A percentile compares a stretch with the other conserved stretches of the same genome.
phyloP scores from a whole-genome alignment of 2,113 vertebrate species.

The Gambusia affinis region DNA sequence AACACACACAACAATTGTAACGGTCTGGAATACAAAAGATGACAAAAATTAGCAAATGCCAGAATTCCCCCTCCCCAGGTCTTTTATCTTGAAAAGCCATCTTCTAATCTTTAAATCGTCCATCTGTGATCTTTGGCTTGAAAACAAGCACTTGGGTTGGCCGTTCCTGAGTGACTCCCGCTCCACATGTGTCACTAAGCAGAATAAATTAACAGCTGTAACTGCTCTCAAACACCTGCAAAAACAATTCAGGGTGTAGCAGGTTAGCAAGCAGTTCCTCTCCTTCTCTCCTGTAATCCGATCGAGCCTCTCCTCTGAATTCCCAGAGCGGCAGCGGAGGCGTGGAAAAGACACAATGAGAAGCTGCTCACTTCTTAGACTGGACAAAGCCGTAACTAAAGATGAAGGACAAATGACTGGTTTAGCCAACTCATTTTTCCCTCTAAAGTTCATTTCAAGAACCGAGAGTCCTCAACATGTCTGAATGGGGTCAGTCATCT shows the following conservation, averaged over 20 bases:
- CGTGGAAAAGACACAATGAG: slow-evolving; percentile 22
- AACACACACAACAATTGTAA: background rate
- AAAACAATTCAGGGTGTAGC: slow-evolving; percentile 65
- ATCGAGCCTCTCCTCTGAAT: slow-evolving; percentile 41
- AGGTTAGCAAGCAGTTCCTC: slow-evolving; percentile 52
- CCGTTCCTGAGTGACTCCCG: slow-evolving; percentile 20
- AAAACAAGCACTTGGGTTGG: slow-evolving; percentile 16
- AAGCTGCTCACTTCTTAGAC: slow-evolving; percentile 24
- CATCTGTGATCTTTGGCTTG: slow-evolving; percentile 38
- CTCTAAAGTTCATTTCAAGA: slow-evolving; percentile 37
- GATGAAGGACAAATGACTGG: slow-evolving; percentile 29
- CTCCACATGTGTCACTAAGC: slow-evolving; percentile 27
- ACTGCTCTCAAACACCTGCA: slow-evolving; percentile 68
- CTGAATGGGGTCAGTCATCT: background rate
- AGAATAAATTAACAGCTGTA: slow-evolving; percentile 61
- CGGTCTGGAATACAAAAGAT: too few relatives aligned
- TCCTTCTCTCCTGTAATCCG: slow-evolving; percentile 52
- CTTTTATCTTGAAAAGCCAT: background rate
- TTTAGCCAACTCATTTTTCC: slow-evolving; percentile 17
- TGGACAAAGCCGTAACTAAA: slow-evolving; percentile 37
- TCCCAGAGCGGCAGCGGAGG: slow-evolving; percentile 24
- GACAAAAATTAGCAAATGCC: background rate
- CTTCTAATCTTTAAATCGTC: slow-evolving; percentile 35
- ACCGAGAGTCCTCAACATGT: slow-evolving; percentile 14
- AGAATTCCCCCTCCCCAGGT: background rate